These are phyloP conservation scores for Pristionchus fissidentatus DNA, from an alignment of 2,888 invertebrate genomes.

Conservation along the genomic window DNA sequence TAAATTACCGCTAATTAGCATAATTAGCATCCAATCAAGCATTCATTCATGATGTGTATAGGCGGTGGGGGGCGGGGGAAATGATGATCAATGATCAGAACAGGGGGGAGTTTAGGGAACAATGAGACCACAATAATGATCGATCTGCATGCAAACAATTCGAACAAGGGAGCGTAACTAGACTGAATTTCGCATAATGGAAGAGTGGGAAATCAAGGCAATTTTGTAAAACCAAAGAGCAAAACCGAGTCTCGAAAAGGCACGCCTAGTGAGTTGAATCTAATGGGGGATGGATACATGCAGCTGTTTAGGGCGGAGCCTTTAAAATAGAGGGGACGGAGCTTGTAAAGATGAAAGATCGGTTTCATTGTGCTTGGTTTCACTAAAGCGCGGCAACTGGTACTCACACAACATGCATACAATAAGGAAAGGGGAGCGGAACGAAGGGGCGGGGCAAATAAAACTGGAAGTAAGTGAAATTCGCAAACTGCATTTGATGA, in stretches of 20 bases:
- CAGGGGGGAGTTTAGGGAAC: too few relatives aligned
- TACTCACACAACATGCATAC: conserved; percentile 37
- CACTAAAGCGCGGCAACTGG: conserved; percentile 19
- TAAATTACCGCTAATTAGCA: conserved; percentile 9
- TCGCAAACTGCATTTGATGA: conserved; percentile 13
- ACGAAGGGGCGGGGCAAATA: neutral
- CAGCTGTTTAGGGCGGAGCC: too few relatives aligned
- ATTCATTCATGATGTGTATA: conserved; percentile 14
- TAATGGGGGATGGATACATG: neutral
- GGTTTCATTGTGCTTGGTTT: conserved; percentile 30
- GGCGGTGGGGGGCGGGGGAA: neutral
- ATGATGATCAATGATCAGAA: neutral
- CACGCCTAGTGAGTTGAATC: conserved; percentile 22
- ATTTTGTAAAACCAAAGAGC: neutral
- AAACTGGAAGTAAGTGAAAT: conserved; percentile 18
- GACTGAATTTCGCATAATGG: conserved; percentile 5
- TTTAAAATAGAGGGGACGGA: neutral
- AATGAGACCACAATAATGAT: neutral
- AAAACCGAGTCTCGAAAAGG: neutral
- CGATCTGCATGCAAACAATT: neutral
- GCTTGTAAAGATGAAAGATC: conserved; percentile 22
- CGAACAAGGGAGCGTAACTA: neutral
- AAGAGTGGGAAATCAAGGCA: neutral
- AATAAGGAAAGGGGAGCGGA: too few relatives aligned
- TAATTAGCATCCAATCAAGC: conserved; percentile 34